Conservation (phyloP, 2,797 vertebrate species). For the Micrastur ruficollis region DNA sequence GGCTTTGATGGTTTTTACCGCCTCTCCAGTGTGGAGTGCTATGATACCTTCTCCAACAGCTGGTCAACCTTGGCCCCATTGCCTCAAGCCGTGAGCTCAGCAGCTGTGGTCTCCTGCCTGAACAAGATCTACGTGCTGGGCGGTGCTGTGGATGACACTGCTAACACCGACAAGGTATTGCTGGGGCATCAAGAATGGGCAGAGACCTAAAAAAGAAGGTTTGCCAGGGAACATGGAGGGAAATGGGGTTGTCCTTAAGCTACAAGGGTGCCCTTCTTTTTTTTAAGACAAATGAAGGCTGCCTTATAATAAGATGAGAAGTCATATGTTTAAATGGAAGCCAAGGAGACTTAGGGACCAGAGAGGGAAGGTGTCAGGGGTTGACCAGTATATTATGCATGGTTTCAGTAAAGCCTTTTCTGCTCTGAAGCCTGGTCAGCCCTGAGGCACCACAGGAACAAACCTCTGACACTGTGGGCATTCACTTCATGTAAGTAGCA, state of each 20-base stretch:
- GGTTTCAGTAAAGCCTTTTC: not conserved
- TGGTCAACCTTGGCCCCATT: constrained; percentile 71
- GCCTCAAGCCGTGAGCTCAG: constrained; percentile 76
- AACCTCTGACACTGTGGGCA: not conserved
- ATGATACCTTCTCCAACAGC: constrained; percentile 76
- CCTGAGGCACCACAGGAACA: not conserved
- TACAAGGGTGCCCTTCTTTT: not conserved
- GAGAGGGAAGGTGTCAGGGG: not conserved
- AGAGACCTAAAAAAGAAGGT: not conserved
- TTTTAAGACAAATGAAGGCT: not conserved
- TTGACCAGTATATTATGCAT: fast-evolving
- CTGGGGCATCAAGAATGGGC: not conserved
- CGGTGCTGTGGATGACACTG: constrained; percentile 71
- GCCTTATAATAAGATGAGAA: not conserved
- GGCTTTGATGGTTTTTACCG: constrained; percentile 78
- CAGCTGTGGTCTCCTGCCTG: constrained; percentile 68
- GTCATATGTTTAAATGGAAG: not conserved
- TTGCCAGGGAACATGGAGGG: not conserved
- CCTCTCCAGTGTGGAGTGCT: constrained; percentile 78
- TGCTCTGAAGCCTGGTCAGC: not conserved
- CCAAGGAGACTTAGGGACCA: not conserved
- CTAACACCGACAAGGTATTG: constrained; percentile 76
- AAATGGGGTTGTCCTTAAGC: not conserved
- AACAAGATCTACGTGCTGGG: constrained; percentile 79
- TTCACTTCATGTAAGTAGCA: not conserved